Conservation (phyloP, 2,797 vertebrate genomes). For the Eremophila alpestris region DNA sequence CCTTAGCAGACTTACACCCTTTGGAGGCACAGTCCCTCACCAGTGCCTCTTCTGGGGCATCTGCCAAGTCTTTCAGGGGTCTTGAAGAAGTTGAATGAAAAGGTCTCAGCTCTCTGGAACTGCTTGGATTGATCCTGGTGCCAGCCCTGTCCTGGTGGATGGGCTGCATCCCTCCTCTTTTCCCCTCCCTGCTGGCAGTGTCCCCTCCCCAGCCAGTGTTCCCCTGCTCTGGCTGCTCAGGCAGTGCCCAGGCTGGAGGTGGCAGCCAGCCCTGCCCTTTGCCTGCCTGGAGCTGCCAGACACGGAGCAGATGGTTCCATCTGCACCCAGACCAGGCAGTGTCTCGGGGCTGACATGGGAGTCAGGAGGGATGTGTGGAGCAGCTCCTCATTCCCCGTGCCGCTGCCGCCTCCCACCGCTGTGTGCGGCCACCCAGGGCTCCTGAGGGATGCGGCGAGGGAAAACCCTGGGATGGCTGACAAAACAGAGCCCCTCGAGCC, state of each 20-base stretch:
- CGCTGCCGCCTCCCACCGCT: not conserved
- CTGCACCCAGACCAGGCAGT: not conserved
- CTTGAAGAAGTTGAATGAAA: not conserved
- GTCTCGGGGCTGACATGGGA: not conserved
- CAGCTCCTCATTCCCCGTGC: not conserved
- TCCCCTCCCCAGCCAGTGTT: accelerated
- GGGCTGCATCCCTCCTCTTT: not conserved
- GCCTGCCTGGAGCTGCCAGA: conserved; percentile 27
- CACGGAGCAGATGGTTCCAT: conserved; percentile 49
- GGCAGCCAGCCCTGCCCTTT: not conserved
- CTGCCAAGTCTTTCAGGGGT: not conserved
- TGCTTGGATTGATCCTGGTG: not conserved
- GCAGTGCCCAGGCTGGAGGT: not conserved
- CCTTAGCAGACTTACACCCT: not conserved
- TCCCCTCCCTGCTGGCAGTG: not conserved
- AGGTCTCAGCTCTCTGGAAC: not conserved
- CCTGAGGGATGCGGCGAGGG: not conserved
- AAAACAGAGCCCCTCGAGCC: not conserved
- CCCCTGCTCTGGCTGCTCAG: not conserved
- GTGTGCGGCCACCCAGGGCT: not conserved
- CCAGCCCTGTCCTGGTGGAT: not conserved
- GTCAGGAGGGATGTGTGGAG: not conserved
- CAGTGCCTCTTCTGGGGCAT: not conserved
- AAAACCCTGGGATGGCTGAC: not conserved
- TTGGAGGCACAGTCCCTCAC: not conserved